A percentile compares a stretch with the other conserved stretches of the same genome.
These are phyloP conservation scores for Macquaria australasica DNA, from an alignment of 2,113 vertebrate species.

Conservation along the genomic window DNA sequence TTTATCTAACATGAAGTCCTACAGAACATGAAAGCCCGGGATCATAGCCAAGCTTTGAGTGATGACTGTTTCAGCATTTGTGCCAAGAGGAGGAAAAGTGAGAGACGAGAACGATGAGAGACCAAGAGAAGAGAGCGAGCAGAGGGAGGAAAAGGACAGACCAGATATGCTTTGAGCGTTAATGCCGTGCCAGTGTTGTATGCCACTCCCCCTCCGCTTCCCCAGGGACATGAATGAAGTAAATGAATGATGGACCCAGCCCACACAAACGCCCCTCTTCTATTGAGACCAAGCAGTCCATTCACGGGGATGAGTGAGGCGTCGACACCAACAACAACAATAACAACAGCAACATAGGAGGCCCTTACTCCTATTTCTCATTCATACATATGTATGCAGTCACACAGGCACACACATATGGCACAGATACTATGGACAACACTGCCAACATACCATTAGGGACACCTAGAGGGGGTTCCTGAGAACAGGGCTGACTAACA, in stretches of 20 bases:
- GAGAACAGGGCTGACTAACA: constrained; percentile 80
- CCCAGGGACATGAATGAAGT: constrained; percentile 78
- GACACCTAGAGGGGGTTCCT: constrained; percentile 81
- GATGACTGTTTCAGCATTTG: constrained; percentile 60
- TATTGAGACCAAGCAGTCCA: constrained; percentile 77
- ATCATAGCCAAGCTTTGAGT: constrained; percentile 63
- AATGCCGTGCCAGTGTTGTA: constrained; percentile 67
- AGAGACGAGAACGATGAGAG: constrained; percentile 57
- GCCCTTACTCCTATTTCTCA: constrained; percentile 74
- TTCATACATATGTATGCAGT: constrained; percentile 75
- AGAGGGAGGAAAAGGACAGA: constrained; percentile 55
- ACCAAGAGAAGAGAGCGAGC: constrained; percentile 37
- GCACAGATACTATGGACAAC: constrained; percentile 65
- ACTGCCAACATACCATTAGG: constrained; percentile 76
- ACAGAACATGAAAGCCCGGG: constrained; percentile 62
- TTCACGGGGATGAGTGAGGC: constrained; percentile 84
- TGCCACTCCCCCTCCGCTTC: constrained; percentile 74
- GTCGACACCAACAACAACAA: constrained; percentile 81
- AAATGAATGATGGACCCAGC: constrained; percentile 81
- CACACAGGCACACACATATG: constrained; percentile 71
- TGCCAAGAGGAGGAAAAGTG: constrained; percentile 62
- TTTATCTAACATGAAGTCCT: constrained; percentile 68
- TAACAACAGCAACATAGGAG: constrained; percentile 80
- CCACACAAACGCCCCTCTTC: constrained; percentile 79
- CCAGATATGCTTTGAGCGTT: constrained; percentile 51